phyloP scores from a whole-genome alignment of 2,113 vertebrate genomes.

The Todiramphus chloris region DNA sequence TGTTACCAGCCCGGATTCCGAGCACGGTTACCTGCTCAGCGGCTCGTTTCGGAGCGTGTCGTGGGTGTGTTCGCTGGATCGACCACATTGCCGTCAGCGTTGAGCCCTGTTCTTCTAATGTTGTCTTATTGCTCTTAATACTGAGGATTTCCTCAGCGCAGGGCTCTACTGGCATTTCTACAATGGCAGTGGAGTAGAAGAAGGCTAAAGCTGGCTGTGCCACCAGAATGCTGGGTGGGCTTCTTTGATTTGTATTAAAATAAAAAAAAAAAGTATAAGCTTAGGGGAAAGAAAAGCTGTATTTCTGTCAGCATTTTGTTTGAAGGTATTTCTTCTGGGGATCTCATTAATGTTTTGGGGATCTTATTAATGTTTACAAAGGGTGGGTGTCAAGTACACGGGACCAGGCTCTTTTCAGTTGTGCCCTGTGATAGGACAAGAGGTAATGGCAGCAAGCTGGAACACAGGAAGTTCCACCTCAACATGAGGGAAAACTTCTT shows the following conservation, averaged over 20 bases:
- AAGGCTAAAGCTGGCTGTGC: accelerated
- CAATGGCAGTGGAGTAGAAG: neutral
- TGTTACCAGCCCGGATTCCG: neutral
- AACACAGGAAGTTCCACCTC: too few relatives aligned
- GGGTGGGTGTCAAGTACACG: too few relatives aligned
- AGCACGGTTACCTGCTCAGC: accelerated
- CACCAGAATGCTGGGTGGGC: neutral
- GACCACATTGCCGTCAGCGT: neutral
- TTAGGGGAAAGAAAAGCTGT: neutral
- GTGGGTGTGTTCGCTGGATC: neutral
- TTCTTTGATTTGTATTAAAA: neutral
- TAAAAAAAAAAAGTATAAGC: neutral
- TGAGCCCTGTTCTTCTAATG: accelerated
- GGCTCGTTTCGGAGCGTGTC: neutral
- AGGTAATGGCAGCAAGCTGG: too few relatives aligned
- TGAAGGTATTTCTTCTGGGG: neutral
- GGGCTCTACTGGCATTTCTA: neutral
- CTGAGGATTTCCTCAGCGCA: neutral
- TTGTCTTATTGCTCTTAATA: neutral
- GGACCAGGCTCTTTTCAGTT: too few relatives aligned
- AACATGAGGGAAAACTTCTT: too few relatives aligned
- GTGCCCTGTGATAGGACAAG: too few relatives aligned
- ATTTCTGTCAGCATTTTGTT: neutral
- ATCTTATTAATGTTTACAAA: too few relatives aligned
- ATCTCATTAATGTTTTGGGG: too few relatives aligned